phyloP scores from a whole-genome alignment of 2,888 invertebrate species.

The Autographa gamma region DNA sequence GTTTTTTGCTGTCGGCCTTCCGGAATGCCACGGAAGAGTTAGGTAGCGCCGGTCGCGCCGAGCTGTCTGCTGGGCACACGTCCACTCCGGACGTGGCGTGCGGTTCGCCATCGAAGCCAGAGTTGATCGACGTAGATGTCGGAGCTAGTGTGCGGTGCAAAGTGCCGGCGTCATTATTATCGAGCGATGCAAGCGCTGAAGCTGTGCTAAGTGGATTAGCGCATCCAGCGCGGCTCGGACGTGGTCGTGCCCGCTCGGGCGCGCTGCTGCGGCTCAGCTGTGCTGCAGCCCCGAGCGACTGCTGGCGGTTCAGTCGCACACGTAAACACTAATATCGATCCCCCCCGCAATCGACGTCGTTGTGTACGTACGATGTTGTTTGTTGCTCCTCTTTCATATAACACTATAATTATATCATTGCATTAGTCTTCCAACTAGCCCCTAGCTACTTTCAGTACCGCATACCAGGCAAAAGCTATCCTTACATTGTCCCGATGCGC shows the following conservation, averaged over 20 bases:
- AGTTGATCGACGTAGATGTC: slow-evolving; percentile 15
- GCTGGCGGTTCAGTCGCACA: slow-evolving; percentile 43
- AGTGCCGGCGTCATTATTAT: slow-evolving; percentile 37
- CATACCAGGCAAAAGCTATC: not conserved
- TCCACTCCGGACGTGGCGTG: slow-evolving; percentile 19
- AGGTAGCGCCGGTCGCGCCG: slow-evolving; percentile 50
- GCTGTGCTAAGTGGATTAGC: slow-evolving; percentile 8
- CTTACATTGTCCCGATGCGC: not conserved
- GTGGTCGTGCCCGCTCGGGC: slow-evolving; percentile 19
- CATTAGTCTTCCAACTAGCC: not conserved
- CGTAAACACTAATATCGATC: slow-evolving; percentile 64
- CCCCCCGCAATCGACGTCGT: slow-evolving; percentile 22
- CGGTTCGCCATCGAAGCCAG: slow-evolving; percentile 11
- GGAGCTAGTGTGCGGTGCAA: slow-evolving; percentile 41
- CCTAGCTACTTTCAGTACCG: not conserved
- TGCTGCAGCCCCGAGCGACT: not conserved
- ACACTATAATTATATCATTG: not conserved
- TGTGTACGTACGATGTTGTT: slow-evolving; percentile 44
- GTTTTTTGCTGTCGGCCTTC: slow-evolving; percentile 11
- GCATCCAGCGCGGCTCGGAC: slow-evolving; percentile 20
- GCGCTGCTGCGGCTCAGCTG: slow-evolving; percentile 10
- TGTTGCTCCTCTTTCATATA: slow-evolving; percentile 14
- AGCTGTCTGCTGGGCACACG: slow-evolving; percentile 39
- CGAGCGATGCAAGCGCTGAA: slow-evolving; percentile 31
- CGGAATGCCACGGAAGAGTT: slow-evolving; percentile 27